Percentiles rank a stretch among this genome's conserved stretches.
Evolutionary conservation across 2,888 invertebrate species (phyloP).

Genomic region (Epinotia bilunana): DNA sequence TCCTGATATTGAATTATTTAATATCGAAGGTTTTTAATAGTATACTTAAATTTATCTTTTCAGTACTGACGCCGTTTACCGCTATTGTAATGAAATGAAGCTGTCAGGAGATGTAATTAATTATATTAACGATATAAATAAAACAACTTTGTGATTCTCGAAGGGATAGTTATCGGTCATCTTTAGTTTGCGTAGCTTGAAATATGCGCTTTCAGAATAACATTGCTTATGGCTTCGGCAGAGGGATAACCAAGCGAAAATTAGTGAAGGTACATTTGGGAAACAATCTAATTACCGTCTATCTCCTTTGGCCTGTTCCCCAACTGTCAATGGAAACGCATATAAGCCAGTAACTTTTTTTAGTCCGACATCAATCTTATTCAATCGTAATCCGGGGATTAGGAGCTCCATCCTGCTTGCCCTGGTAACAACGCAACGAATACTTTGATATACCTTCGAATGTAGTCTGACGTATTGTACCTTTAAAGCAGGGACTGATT

Average conservation of each 20-base stretch:
- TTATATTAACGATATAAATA: background rate
- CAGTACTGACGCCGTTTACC: background rate
- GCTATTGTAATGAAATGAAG: background rate
- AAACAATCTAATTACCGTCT: background rate
- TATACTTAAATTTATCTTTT: background rate
- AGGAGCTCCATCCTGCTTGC: background rate
- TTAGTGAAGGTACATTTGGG: background rate
- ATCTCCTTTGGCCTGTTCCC: background rate
- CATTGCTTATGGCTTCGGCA: background rate
- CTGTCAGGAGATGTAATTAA: background rate
- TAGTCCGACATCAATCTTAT: slow-evolving; percentile 26
- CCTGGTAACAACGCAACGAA: slow-evolving; percentile 12
- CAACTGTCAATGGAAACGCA: slow-evolving; percentile 1
- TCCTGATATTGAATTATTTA: background rate
- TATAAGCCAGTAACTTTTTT: slow-evolving; percentile 24
- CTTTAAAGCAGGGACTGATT: no score
- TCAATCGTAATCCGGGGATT: slow-evolving; percentile 22
- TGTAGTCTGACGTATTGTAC: slow-evolving; percentile 12
- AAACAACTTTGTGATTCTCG: background rate
- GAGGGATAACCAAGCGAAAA: background rate
- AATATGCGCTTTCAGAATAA: background rate
- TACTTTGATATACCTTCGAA: slow-evolving; percentile 14
- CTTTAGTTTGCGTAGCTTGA: no score
- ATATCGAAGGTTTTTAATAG: slow-evolving; percentile 1
- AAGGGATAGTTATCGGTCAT: background rate